Base-by-base conservation (phyloP, 2,888 invertebrate species). In the Lagria hirta region DNA sequence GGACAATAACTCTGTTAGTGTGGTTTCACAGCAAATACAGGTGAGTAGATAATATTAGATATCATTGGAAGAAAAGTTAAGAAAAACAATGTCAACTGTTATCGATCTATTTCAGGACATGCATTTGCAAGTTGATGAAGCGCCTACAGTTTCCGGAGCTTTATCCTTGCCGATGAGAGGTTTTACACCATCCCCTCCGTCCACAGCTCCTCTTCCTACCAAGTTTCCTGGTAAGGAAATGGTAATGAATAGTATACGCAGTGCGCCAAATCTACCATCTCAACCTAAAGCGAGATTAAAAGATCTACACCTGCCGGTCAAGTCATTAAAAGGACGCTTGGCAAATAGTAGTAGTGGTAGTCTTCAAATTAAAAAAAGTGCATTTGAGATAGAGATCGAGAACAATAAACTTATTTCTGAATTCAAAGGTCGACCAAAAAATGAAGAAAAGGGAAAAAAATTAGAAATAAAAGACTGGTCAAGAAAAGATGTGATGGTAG, bases 101-200 rank as follows among this genome's bases (percentile, higher is more conserved):
- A 8, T 13, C 17, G n/a, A n/a, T 38, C 14, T 27, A 36, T 57
- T 67, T 45, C 80, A 82, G 66, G 81, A 82, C 59, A 75, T 83
- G 52, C 82, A 82, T 55, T 75, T 84, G 58, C 72, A 73, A 43
- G 77, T 79, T 51, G 78, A 77, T 58, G 77, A 78, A 46, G 74
- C 75, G 30, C 73, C 76, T 23, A 74, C 73, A 23, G 72, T 75
- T 13, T 78, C 80, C 13, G 75, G 76, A 35, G 80, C 80, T 34
- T 48, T 56, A 26, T 80, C 83, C 59, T 65, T 85, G 54, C 82
- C 84, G 1, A 70, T 82, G 29, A 77, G 86, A 16, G 84, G 85
- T 20, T 87, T 85, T 54, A 86, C 87, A 2, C 86, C 87, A 6
- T 88, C 88, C 23, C 88, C 89, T 29, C 89, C 89, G 41, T 88